phyloP scores from a whole-genome alignment of 1,140 invertebrate genomes.

The Lanistes nyassanus region DNA sequence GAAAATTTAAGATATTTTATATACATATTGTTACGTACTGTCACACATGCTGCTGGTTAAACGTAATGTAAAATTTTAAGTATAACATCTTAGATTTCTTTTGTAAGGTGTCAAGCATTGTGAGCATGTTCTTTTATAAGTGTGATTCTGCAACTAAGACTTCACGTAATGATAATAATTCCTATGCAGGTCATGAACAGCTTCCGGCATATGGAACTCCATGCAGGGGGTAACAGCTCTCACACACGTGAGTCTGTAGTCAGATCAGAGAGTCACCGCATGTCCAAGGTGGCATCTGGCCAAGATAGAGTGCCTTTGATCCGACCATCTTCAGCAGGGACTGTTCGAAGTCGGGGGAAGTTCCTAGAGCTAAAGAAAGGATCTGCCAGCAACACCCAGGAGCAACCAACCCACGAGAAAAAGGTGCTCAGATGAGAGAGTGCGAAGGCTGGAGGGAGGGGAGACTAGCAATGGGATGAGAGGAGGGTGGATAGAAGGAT shows the following conservation, averaged over 20 bases:
- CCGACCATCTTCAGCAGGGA: slow-evolving; percentile 24
- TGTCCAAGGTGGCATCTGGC: slow-evolving; percentile 5
- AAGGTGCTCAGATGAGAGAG: background rate
- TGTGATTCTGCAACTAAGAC: too few species aligned
- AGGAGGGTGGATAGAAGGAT: too few species aligned
- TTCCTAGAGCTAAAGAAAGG: slow-evolving; percentile 31
- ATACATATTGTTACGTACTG: too few species aligned
- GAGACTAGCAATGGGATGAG: too few species aligned
- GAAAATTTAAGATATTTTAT: too few species aligned
- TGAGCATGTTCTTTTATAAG: too few species aligned
- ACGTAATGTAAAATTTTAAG: too few species aligned
- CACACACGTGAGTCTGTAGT: slow-evolving; percentile 10
- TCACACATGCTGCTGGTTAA: too few species aligned
- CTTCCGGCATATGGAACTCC: slow-evolving; percentile 57
- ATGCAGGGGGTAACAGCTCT: slow-evolving; percentile 32
- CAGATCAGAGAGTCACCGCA: slow-evolving; percentile 17
- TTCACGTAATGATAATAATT: too few species aligned
- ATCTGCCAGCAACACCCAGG: background rate
- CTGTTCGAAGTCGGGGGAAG: slow-evolving; percentile 30
- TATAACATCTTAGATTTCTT: too few species aligned
- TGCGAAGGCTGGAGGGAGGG: too few species aligned
- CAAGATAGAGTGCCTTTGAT: slow-evolving; percentile 18
- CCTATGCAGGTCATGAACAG: slow-evolving; percentile 46
- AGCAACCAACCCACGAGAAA: background rate
- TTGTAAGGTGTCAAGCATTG: too few species aligned